Conservation (phyloP, 1,140 invertebrate species). For the Cheumatopsyche charites region DNA sequence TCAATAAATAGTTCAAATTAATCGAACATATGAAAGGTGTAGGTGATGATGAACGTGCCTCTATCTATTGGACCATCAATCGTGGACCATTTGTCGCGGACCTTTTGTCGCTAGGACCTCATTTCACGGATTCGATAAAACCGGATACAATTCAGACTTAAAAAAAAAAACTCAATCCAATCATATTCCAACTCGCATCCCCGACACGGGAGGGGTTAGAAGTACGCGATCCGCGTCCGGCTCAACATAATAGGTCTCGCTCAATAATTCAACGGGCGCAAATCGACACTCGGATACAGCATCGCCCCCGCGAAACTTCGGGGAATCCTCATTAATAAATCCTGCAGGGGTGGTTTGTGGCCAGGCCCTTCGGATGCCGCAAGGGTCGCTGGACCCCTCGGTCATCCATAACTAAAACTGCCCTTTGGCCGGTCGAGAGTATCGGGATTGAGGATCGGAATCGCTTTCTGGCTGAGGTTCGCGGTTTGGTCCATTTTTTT, state of each 20-base stretch:
- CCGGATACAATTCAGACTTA: no score
- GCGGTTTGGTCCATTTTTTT: no score
- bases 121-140: no score
- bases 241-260: slow-evolving; percentile 16
- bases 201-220: no score
- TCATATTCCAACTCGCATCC: no score
- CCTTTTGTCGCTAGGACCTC: no score
- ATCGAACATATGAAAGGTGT: no score
- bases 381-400: slow-evolving; percentile 22
- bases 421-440: background rate
- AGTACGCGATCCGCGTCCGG: background rate
- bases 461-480: background rate
- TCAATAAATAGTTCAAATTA: no score
- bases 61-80: no score
- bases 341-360: slow-evolving; percentile 34
- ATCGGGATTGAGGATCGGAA: slow-evolving; percentile 10
- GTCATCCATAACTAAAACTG: slow-evolving; percentile 35
- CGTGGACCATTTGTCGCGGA: no score
- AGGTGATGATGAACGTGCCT: no score
- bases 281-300: slow-evolving; percentile 34
- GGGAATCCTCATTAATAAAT: slow-evolving; percentile 40
- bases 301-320: slow-evolving; percentile 27
- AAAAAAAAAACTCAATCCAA: no score
- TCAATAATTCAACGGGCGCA: slow-evolving; percentile 39
- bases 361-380: slow-evolving; percentile 4